These are phyloP conservation scores for Vulpes ferrilata DNA, from an alignment of 2,113 vertebrate genomes.

Conservation along the genomic window DNA sequence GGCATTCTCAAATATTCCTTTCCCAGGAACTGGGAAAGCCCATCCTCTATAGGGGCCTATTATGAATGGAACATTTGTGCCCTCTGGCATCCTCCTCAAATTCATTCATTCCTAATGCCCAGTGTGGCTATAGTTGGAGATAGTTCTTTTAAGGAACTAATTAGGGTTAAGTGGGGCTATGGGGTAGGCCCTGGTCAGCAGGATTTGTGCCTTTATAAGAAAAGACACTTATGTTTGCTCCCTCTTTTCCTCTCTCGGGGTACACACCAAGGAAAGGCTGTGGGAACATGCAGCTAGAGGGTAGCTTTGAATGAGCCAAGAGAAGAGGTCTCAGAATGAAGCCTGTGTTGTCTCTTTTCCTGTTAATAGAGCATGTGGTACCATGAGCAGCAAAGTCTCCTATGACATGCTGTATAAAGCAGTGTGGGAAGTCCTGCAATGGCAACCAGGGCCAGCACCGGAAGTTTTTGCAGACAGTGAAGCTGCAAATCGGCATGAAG, in stretches of 20 bases:
- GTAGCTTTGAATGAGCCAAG: not conserved
- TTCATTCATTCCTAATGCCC: not conserved
- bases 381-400: not conserved
- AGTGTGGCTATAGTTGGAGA: not conserved
- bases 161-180: not conserved
- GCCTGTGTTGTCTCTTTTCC: not conserved
- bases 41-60: not conserved
- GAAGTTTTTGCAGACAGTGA: not conserved
- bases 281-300: not conserved
- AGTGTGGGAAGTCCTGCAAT: not conserved
- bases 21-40: not conserved
- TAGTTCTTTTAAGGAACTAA: not conserved
- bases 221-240: not conserved
- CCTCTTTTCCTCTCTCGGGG: not conserved
- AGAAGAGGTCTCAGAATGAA: not conserved
- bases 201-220: not conserved
- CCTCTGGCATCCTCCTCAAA: not conserved
- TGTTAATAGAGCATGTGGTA: accelerated
- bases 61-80: not conserved
- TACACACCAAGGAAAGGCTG: not conserved
- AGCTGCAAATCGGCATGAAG: constrained; percentile 90
- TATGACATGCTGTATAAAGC: not conserved
- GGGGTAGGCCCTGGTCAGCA: not conserved
- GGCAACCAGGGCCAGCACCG: constrained; percentile 12
- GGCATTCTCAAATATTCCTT: not conserved